These are phyloP conservation scores for Eupithecia tripunctaria DNA, from an alignment of 2,888 invertebrate species.

Conservation along the genomic window DNA sequence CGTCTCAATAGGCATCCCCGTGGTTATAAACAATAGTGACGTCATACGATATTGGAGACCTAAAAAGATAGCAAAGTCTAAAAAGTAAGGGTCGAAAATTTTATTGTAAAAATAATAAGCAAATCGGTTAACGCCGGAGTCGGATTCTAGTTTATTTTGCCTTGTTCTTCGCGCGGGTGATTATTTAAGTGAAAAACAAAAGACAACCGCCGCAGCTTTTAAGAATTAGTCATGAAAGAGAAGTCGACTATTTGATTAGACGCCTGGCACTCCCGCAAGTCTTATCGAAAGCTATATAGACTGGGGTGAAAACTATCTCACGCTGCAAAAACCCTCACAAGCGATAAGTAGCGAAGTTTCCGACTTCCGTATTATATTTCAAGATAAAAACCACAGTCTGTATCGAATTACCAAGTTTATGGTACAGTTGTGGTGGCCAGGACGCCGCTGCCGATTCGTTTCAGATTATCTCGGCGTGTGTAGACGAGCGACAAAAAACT, in stretches of 20 bases:
- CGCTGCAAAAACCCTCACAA: constrained; percentile 22
- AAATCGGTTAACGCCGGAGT: too few species aligned
- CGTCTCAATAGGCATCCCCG: too few species aligned
- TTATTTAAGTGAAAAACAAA: too few species aligned
- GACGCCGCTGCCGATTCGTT: constrained; percentile 49
- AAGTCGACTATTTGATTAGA: not conserved
- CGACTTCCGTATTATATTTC: constrained; percentile 47
- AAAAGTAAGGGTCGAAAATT: too few species aligned
- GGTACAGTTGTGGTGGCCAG: constrained; percentile 46
- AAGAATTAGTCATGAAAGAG: too few species aligned
- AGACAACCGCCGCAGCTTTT: too few species aligned
- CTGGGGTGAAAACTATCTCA: constrained; percentile 17
- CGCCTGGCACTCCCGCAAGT: not conserved
- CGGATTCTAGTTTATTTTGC: too few species aligned
- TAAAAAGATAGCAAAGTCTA: too few species aligned
- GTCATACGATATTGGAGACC: too few species aligned
- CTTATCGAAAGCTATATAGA: not conserved
- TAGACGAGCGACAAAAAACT: constrained; percentile 48
- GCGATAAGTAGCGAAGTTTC: constrained; percentile 32
- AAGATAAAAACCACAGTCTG: constrained; percentile 52
- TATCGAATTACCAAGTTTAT: constrained; percentile 55
- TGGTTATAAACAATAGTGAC: too few species aligned
- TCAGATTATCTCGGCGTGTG: constrained; percentile 57
- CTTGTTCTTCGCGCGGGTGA: too few species aligned
- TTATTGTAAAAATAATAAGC: too few species aligned